Base-by-base conservation (phyloP, 2,113 vertebrate species). In the Cinclus cinclus region DNA sequence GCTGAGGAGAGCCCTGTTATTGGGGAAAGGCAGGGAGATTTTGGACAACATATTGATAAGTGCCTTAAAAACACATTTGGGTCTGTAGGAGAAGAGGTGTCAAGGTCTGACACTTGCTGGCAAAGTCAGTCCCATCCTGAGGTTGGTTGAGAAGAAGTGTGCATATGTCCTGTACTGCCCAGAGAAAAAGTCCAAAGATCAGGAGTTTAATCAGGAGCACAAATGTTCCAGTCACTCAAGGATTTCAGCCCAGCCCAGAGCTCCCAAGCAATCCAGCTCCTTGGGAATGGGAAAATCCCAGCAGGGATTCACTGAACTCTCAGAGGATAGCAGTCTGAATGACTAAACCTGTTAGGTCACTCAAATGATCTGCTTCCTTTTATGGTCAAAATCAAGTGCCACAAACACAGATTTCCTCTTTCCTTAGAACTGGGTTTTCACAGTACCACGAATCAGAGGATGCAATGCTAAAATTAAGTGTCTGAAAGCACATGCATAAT, bases 401-500 rank as follows among this genome's bases (percentile, higher is more conserved):
- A 96, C 49, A 88, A 91, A 81, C 93, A 94, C 78, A 93, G 90
- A 69, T 96, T 97, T 97, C 97, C 95, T 96, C 96, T 96, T 97
- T 97, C 89, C 68, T 96, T 83, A 83, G 90, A 97, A 96, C 80
- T 94, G 60, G 27, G 63, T 58, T 96, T 96, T 95, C 75, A 95
- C 2, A 69, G 49, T 90, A 95, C 60, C 90, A 75, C 83, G 68
- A 64, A 87, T 96, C 79, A 83, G 88, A 64, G 88, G 41, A 83
- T 88, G 76, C 73, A 81, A 53, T 50, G 92, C 97, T 97, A 97
- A 97, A 97, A 97, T 97, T 96, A 97, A 96, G 73, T 92, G 89
- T 95, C 92, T 91, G 89, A 95, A 92, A 94, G 89, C 93, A 96
- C 90, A 96, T 94, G 92, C 91, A 90, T 5, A 58, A 67, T 97